Percentiles rank a stretch among this genome's conserved stretches.
These are phyloP conservation scores for Mesorhabditis sp. DNA, from an alignment of 2,888 invertebrate species.

Conservation along the genomic window DNA sequence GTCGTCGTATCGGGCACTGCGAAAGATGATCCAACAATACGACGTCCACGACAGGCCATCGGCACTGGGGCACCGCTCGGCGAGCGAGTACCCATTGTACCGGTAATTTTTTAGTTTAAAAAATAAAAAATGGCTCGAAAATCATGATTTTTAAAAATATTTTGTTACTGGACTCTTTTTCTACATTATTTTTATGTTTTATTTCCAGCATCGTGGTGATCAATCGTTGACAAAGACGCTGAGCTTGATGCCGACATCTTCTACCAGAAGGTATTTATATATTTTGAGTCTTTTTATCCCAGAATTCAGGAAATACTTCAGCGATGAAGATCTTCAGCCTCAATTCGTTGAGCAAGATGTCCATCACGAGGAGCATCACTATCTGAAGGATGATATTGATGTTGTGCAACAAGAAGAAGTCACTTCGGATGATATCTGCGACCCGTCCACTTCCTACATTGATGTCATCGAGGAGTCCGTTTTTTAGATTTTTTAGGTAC, in stretches of 20 bases:
- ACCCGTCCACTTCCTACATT: conserved; percentile 3
- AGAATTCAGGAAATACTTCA: conserved; percentile 1
- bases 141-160: not conserved
- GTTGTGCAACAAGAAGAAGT: conserved; percentile 4
- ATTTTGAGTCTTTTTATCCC: not conserved
- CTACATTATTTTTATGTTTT: not conserved
- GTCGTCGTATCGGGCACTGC: not conserved
- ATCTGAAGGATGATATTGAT: not conserved
- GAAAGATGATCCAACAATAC: not conserved
- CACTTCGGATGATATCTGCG: not conserved
- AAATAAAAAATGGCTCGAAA: no score
- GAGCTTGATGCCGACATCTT: not conserved
- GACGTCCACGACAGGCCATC: not conserved
- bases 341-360: not conserved
- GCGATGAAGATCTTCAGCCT: not conserved
- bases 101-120: no score
- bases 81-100: not conserved
- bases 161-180: not conserved
- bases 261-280: not conserved
- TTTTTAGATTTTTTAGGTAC: no score
- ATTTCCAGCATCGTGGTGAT: not conserved
- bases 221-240: not conserved
- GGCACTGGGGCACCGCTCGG: not conserved
- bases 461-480: not conserved
- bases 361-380: not conserved